Base-by-base conservation (phyloP, 1,140 invertebrate species). In the Macrobrachium rosenbergii region DNA sequence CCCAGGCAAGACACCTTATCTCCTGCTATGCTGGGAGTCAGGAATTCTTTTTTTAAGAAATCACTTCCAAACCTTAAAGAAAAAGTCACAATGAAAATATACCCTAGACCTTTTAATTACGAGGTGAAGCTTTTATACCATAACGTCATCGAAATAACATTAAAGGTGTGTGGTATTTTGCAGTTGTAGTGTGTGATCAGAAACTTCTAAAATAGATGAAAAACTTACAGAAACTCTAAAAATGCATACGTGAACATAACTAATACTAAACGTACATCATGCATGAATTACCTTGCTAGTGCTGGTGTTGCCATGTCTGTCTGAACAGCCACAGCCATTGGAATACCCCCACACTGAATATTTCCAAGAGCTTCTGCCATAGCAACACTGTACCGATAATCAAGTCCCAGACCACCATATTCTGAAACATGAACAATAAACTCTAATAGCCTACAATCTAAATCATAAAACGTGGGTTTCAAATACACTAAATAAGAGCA, bases 351-450 rank as follows among this genome's bases (percentile, higher is more conserved):
- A 92, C 93, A 93, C 64, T 80, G 92, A 69, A 94, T 93, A 58
- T 90, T 90, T 28, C 94, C 94, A 59, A 94, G 87, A 89, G 93
- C 93, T 91, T 95, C 94, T 37, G 93, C 91, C 58, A 94, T 90
- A 14, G 94, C 94, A 8, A 94, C 90, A 82, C 91, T 92, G 91
- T 93, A 95, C 19, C 93, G 92, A 90, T 93, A 95, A 90, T 94
- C 94, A 67, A 95, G 90, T 7, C 93, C 94, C 16, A 94, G 89
- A 10, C 94, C 94, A 59, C 94, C 94, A 92, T 94, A 94, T 88
- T 94, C 94, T 94, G 87, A 82, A 91, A 91, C 85, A 0, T 62
- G 45, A 28, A 81, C 59, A 89, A 83, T 59, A 82, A 64, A 17
- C 59, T 76, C 5, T 23, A 28, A 77, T 52, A 60, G 21, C 14